phyloP scores from a whole-genome alignment of 2,113 vertebrate genomes.

The Macheiramphus alcinus region DNA sequence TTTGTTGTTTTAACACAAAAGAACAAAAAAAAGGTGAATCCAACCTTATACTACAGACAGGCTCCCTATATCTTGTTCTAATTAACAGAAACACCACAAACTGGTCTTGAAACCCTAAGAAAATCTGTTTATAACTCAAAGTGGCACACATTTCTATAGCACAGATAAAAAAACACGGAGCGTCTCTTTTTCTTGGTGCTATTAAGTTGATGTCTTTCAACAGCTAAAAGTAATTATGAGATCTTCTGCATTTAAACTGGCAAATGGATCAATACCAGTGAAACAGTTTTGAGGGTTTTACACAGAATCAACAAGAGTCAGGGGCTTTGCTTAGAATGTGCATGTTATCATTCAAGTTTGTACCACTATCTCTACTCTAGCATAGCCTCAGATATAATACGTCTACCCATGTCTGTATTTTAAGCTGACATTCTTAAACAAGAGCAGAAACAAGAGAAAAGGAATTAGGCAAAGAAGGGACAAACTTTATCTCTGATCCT shows the following conservation, averaged over 20 bases:
- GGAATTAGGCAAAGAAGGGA: not conserved
- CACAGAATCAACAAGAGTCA: not conserved
- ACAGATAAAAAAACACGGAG: not conserved
- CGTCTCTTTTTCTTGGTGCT: not conserved
- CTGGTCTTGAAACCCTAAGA: not conserved
- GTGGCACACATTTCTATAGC: not conserved
- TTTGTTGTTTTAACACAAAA: not conserved
- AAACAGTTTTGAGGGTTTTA: not conserved
- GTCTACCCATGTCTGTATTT: not conserved
- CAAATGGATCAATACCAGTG: not conserved
- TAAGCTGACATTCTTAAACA: not conserved
- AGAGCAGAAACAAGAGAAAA: not conserved
- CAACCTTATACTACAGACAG: not conserved
- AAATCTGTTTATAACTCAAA: not conserved
- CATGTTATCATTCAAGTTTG: accelerated
- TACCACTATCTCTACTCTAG: not conserved
- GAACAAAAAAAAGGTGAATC: not conserved
- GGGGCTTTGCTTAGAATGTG: not conserved
- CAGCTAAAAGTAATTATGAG: not conserved
- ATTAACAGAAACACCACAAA: not conserved
- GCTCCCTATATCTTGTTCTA: not conserved
- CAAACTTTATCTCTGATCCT: not conserved
- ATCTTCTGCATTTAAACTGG: not conserved
- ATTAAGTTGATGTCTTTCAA: not conserved
- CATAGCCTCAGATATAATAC: not conserved